Conservation (phyloP, 2,797 vertebrate genomes). For the Argya squamiceps region DNA sequence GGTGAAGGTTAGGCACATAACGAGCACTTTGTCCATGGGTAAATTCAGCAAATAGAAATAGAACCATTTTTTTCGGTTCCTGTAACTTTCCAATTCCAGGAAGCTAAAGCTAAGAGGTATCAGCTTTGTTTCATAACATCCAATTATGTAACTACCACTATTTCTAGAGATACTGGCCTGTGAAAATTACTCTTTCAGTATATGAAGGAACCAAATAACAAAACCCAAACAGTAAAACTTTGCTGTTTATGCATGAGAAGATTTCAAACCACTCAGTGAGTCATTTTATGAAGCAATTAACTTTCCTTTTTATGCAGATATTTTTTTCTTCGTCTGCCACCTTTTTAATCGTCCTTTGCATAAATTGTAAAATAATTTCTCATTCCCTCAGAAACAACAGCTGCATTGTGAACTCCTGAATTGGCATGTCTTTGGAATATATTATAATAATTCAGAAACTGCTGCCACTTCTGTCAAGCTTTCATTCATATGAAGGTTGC, state of each 20-base stretch:
- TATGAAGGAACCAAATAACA: conserved; percentile 41
- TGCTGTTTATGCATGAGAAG: conserved; percentile 59
- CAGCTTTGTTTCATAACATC: conserved; percentile 6
- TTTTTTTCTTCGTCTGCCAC: conserved; percentile 60
- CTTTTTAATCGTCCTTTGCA: conserved; percentile 59
- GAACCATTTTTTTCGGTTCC: background rate
- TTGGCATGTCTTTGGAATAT: conserved; percentile 60
- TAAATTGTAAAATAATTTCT: conserved; percentile 67
- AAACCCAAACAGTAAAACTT: conserved; percentile 57
- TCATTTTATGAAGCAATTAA: conserved; percentile 65
- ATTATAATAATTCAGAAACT: conserved; percentile 62
- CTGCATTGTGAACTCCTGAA: conserved; percentile 68
- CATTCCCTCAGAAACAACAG: conserved; percentile 65
- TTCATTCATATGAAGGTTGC: conserved; percentile 36
- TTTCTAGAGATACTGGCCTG: conserved; percentile 18
- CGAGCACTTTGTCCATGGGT: background rate
- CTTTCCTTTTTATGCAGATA: conserved; percentile 59
- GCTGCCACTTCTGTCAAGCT: conserved; percentile 58
- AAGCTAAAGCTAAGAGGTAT: background rate
- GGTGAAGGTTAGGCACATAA: background rate
- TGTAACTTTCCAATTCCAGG: background rate
- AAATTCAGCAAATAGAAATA: background rate
- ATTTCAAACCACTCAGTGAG: conserved; percentile 55
- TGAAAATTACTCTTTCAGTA: background rate
- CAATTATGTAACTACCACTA: background rate